Evolutionary conservation across 2,797 vertebrate genomes (phyloP), one percentile per base, ranked within the genome.

Genomic region (Pipistrellus pipistrellus): DNA sequence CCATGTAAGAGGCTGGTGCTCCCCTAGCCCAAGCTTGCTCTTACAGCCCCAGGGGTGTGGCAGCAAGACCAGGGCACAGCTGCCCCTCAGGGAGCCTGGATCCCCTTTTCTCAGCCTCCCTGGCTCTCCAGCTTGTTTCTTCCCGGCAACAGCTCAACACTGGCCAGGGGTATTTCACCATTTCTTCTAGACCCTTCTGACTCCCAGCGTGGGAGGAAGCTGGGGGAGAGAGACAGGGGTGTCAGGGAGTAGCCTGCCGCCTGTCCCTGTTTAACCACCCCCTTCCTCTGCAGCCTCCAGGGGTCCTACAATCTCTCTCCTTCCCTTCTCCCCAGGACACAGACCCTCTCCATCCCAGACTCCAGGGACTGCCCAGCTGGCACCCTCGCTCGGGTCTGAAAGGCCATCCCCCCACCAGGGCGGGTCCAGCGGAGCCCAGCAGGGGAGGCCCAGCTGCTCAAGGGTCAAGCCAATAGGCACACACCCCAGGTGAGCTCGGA

Each of bases 191-290:
- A 25, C 15, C 48, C n/a, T 13, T 38, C 18, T 3, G 1, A 68
- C 32, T 38, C 53, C 0, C 0, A 27, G 32, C 27, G 27, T 71
- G 64, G 81, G 59, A 69, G 44, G 8, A 71, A 66, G 35, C 11
- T 8, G 0, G 25, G 13, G 23, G 55, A 41, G 23, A 8, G 3
- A 12, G 44, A 4, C 10, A 46, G 9, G n/a, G 10, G 55, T 57
- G 2, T 8, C 4, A 23, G 23, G 20, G 55, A 51, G 27, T 23
- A 17, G 25, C 14, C 0, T 1, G 12, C 20, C 0, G 1, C 44
- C 6, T 0, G 73, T 20, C 82, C 15, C 44, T 25, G 7, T 0
- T 35, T 12, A 59, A 66, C 30, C 15, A 10, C 41, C 9, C 5
- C 48, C 15, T n/a, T 41, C 44, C 71, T 20, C n/a, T 0, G 3